Evolutionary conservation across 1,140 invertebrate genomes (phyloP), one percentile per base, ranked within the genome.

Genomic region (Cydia amplana): DNA sequence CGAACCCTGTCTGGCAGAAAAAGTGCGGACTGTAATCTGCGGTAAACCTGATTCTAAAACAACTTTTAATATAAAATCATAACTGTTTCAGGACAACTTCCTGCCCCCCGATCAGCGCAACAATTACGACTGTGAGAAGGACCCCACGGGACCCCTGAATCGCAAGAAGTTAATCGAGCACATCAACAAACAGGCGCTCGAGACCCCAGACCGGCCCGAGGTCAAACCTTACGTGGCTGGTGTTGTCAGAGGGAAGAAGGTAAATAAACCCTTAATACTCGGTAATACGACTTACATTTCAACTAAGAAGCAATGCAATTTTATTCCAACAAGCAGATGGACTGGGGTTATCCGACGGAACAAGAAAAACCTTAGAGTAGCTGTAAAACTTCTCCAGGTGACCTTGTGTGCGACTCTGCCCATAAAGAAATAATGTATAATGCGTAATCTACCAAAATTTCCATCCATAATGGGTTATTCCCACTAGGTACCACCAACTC

Each of bases 151-250:
- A 67, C 98, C 98, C 7, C 94, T 99, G 78, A 97, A 99, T 93
- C 95, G 99, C 36, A 98, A 99, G 93, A 98, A 99, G 89, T 94
- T 99, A 64, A 97, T 99, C 81, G 97, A 99, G 85, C 99, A 99
- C 93, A 97, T 99, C 79, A 99, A 99, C 90, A 99, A 99, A 93
- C 97, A 99, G 91, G 99, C 99, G 4, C 94, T 98, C 83, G 98
- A 99, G 92, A 99, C 99, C 79, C 98, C 98, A 74, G 99, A 99
- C 93, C 96, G 97, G 95, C 98, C 99, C 23, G 98, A 99, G 93
- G 93, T 96, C 51, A 98, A 99, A 91, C 98, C 98, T 4, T 99
- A 96, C 91, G 96, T 98, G 73, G 93, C 98, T 82, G 98, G 98
- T 75, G 95, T 95, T 73, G 94, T 99, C 82, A 94, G 98, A 92